These are phyloP conservation scores for Teinopalpus imperialis DNA, from an alignment of 2,888 invertebrate species.

Conservation along the genomic window DNA sequence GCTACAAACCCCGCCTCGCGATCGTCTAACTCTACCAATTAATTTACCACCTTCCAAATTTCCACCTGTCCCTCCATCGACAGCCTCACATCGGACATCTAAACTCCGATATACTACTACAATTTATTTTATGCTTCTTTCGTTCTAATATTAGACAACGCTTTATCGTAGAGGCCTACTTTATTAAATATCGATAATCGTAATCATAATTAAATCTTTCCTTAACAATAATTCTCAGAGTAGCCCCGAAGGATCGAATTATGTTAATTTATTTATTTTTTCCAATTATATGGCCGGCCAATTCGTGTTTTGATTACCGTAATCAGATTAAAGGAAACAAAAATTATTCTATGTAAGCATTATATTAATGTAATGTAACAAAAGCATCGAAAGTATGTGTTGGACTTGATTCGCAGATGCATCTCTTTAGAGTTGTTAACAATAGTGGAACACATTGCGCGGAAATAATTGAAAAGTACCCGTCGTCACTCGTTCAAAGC, in stretches of 20 bases:
- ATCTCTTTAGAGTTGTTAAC: not conserved
- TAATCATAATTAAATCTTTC: no score
- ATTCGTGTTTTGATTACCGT: not conserved
- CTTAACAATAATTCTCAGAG: no score
- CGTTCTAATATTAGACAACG: no score
- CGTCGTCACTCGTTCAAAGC: slow-evolving; percentile 21
- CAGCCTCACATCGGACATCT: slow-evolving; percentile 7
- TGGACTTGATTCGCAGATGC: slow-evolving; percentile 1
- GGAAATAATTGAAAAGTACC: slow-evolving; percentile 23
- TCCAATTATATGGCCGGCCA: not conserved
- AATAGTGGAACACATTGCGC: slow-evolving; percentile 13
- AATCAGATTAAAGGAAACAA: slow-evolving; percentile 13
- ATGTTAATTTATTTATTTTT: no score
- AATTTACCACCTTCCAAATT: slow-evolving; percentile 54
- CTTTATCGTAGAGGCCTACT: no score
- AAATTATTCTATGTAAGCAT: slow-evolving; percentile 13
- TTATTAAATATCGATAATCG: no score
- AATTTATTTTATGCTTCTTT: no score
- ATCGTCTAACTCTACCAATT: slow-evolving; percentile 62
- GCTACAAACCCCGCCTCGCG: slow-evolving; percentile 74
- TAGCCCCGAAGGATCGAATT: no score
- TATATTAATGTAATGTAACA: slow-evolving; percentile 16
- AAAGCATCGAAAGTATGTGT: slow-evolving; percentile 12
- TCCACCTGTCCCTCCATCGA: slow-evolving; percentile 40
- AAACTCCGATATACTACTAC: not conserved